Base-by-base conservation (phyloP, 2,113 vertebrate genomes). In the Lethenteron reissneri region DNA sequence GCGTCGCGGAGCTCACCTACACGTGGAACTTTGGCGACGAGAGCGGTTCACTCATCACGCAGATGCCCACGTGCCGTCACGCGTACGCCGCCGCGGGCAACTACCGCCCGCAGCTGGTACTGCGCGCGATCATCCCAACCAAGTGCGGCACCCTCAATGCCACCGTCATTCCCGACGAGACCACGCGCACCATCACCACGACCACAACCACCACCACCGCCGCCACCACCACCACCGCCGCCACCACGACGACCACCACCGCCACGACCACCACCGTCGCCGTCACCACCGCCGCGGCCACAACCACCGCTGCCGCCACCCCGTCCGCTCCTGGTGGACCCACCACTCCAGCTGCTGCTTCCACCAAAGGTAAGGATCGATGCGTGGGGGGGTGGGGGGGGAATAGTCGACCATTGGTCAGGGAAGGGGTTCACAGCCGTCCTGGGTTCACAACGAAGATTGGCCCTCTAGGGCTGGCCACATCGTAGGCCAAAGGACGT, bases 11-110 rank as follows among this genome's bases (percentile, higher is more conserved):
- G 5, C 77, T 95, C 56, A 79, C 83, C 75, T 97, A 86, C 79
- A 85, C 83, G 71, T 97, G 92, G 92, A 83, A 85, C 75, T 96
- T 92, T 0, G 82, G 81, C 25, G 92, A 96, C 12, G 88, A 88
- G 58, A 94, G 83, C 57, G 81, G 83, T 3, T 82, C 86, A 58
- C 82, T 88, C 80, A 82, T 90, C 70, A 88, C 81, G 10, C 85
- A 82, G 7, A 79, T 78, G 59, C 76, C 81, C 3, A 77, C 81
- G 74, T 83, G 83, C 58, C 83, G 79, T 57, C 89, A 97, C 77
- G 80, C 80, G 2, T 97, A 88, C 25, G 77, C 78, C 56, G 73
- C 76, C 3, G 78, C 83, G 71, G 92, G 90, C 73, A 86, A 76
- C 71, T 84, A 87, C 78, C 83, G 75, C 9, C 77, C 85, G 62